Evolutionary conservation across 1,140 invertebrate species (phyloP), one percentile per base, ranked within the genome.

Genomic region (Trichogramma pretiosum): DNA sequence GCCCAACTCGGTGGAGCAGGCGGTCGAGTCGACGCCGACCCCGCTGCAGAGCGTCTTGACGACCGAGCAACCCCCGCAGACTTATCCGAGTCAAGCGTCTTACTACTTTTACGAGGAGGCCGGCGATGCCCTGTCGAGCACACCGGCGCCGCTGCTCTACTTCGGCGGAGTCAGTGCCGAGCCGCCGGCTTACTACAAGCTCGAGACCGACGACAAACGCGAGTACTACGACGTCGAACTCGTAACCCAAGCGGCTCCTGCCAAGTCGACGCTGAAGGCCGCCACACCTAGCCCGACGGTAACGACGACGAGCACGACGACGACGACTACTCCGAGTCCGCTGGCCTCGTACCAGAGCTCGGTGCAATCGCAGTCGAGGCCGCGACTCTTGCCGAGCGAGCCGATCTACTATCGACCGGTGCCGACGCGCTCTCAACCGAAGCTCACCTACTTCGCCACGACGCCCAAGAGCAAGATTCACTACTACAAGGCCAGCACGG

Each of bases 71-170:
- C 56, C 52, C 14, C 16, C 21, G 0, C 41, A 30, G 5, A 48
- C 54, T 7, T 32, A 58, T 14, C 46, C 56, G 0, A 63, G 57
- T 7, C 63, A 65, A n/a, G 61, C 67, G 0, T 70, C 69, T 0
- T 72, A 68, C 13, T 72, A 67, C 23, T 72, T 68, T 36, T 72
- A 70, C 45, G 67, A 67, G 5, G 74, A 74, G 47, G 55, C 57
- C 0, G 60, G 53, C 62, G 40, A 75, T 3, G 54, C 62, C 5
- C 45, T 35, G 11, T 46, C 14, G 18, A 17, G 58, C 8, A 42
- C 52, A 44, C 13, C 48, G 1, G 52, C 19, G 14, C 49, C 58
- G 30, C 16, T 67, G 50, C 60, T 67, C 46, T 57, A 62, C 38
- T 50, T 62, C 43, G 60, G 63, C n/a, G n/a, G n/a, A n/a, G 64